Percentiles rank a stretch among this genome's conserved stretches.
These are phyloP conservation scores for Caracal caracal DNA, from an alignment of 2,113 vertebrate genomes.

Conservation along the genomic window DNA sequence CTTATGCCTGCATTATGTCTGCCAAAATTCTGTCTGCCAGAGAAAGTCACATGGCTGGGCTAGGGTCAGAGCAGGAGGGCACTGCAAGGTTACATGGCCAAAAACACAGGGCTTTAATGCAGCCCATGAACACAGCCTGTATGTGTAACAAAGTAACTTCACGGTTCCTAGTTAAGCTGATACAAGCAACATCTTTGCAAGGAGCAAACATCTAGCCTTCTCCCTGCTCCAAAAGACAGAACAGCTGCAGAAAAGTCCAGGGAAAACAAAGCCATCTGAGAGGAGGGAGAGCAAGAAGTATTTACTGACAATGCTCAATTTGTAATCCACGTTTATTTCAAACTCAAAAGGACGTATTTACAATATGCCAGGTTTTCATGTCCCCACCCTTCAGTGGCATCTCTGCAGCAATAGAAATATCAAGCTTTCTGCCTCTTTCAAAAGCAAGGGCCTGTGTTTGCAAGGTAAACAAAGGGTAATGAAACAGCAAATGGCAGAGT, in stretches of 20 bases:
- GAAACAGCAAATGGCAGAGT: slow-evolving; percentile 64
- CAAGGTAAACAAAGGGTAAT: slow-evolving; percentile 59
- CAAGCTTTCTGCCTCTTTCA: slow-evolving; percentile 32
- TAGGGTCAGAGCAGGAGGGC: not conserved
- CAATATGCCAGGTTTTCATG: slow-evolving; percentile 55
- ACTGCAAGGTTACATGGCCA: not conserved
- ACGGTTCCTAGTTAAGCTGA: slow-evolving; percentile 39
- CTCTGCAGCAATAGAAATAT: slow-evolving; percentile 25
- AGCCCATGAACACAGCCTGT: not conserved
- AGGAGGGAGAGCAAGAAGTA: slow-evolving; percentile 8
- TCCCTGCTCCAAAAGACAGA: slow-evolving; percentile 35
- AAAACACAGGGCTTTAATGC: not conserved
- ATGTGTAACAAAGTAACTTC: not conserved
- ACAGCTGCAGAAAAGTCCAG: slow-evolving; percentile 75
- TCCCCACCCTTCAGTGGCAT: not conserved
- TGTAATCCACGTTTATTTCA: slow-evolving; percentile 67
- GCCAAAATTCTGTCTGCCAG: slow-evolving; percentile 8
- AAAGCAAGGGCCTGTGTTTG: not conserved
- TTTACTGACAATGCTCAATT: slow-evolving; percentile 72
- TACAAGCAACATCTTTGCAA: slow-evolving; percentile 63
- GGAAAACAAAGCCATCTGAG: slow-evolving; percentile 71
- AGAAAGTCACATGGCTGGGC: not conserved
- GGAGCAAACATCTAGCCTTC: slow-evolving; percentile 50
- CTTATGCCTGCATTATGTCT: not conserved
- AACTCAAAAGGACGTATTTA: slow-evolving; percentile 66